These are phyloP conservation scores for Kryptolebias marmoratus DNA, from an alignment of 2,113 vertebrate species.

Conservation along the genomic window DNA sequence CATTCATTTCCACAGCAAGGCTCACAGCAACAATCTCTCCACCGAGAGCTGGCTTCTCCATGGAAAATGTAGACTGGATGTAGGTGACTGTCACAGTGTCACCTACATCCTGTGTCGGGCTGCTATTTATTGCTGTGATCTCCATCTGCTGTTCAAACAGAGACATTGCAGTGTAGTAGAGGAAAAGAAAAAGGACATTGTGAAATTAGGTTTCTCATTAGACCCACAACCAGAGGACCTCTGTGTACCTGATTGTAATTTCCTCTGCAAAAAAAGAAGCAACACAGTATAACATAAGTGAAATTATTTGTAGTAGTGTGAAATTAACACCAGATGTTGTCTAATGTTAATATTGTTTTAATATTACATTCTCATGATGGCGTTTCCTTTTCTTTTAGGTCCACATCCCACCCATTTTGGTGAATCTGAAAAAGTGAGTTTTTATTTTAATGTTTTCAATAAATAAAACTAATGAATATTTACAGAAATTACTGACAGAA, in stretches of 20 bases:
- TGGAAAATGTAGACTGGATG: conserved; percentile 48
- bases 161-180: conserved; percentile 62
- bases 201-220: conserved; percentile 54
- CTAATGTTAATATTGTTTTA: conserved; percentile 25
- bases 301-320: not conserved
- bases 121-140: conserved; percentile 73
- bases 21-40: conserved; percentile 31
- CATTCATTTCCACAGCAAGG: conserved; percentile 13
- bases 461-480: conserved; percentile 4
- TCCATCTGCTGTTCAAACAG: conserved; percentile 80
- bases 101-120: conserved; percentile 57
- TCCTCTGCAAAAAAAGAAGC: conserved; percentile 5
- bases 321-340: conserved; percentile 15
- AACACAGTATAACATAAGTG: not conserved
- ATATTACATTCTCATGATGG: conserved; percentile 33
- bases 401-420: conserved; percentile 76
- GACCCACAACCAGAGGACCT: conserved; percentile 1
- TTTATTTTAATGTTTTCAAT: conserved; percentile 34
- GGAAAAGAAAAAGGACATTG: conserved; percentile 34
- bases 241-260: not conserved
- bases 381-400: conserved; percentile 73
- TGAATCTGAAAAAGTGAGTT: conserved; percentile 83
- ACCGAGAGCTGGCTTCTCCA: conserved; percentile 42
- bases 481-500: not conserved
- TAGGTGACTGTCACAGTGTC: conserved; percentile 61